Evolutionary conservation across 2,113 vertebrate species (phyloP).

Genomic region (Capricornis sumatraensis): DNA sequence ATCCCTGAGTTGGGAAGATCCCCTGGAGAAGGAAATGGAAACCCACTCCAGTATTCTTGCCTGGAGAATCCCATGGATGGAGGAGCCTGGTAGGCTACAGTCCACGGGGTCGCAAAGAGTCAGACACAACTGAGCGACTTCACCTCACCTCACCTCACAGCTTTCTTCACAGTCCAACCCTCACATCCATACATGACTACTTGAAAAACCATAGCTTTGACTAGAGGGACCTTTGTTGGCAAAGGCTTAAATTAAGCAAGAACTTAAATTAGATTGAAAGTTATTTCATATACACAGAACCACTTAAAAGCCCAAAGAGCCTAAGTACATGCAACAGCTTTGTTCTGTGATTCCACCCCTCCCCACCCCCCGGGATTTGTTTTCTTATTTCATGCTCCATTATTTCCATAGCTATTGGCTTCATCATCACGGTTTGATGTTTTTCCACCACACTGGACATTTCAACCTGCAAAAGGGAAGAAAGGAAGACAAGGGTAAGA

Average conservation of each 20-base stretch:
- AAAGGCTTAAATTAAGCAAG: background rate
- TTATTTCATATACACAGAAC: background rate
- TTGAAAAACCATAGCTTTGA: background rate
- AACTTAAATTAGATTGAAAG: background rate
- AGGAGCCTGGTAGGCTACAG: too few species aligned
- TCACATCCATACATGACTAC: background rate
- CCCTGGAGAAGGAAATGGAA: too few species aligned
- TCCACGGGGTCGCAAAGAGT: too few species aligned
- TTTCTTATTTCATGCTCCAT: background rate
- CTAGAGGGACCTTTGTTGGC: background rate
- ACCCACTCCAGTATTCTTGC: too few species aligned
- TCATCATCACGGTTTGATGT: background rate
- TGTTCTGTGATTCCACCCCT: background rate
- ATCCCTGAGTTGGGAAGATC: too few species aligned
- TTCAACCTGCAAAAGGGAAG: background rate
- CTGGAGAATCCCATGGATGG: too few species aligned
- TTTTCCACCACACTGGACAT: background rate
- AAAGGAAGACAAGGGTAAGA: accelerated
- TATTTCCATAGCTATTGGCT: background rate
- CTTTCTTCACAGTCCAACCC: background rate
- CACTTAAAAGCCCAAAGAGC: background rate
- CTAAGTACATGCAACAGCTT: background rate
- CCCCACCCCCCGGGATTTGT: background rate
- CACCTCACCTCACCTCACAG: background rate
- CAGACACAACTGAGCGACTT: too few species aligned